phyloP scores from a whole-genome alignment of 2,888 invertebrate genomes.

The Heliconius ethilla region DNA sequence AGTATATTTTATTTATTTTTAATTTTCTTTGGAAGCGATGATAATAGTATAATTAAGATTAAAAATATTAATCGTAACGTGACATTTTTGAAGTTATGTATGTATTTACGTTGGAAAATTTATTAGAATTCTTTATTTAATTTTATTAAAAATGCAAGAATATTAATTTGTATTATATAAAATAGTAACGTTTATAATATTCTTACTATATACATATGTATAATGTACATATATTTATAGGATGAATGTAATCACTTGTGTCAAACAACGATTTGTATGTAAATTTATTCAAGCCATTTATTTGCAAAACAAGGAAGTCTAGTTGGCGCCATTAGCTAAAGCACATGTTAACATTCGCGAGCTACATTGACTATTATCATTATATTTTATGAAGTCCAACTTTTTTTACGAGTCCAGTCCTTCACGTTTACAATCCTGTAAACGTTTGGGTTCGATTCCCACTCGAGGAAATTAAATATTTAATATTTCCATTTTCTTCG shows the following conservation, averaged over 20 bases:
- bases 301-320: constrained; percentile 39
- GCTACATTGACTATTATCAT: constrained; percentile 1
- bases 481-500: background rate
- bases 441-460: background rate
- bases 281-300: constrained; percentile 39
- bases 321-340: constrained; percentile 29
- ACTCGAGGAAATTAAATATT: background rate
- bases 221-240: background rate
- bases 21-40: too few relatives aligned
- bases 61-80: background rate
- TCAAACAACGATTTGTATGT: constrained; percentile 35
- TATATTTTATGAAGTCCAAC: background rate
- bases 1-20: too few relatives aligned
- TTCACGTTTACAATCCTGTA: too few relatives aligned
- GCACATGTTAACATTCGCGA: constrained; percentile 13
- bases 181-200: background rate
- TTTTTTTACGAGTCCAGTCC: background rate
- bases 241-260: constrained; percentile 24
- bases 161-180: background rate
- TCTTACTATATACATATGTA: background rate
- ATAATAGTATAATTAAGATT: background rate
- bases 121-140: too few relatives aligned
- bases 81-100: background rate
- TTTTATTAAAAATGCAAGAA: background rate
- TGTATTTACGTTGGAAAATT: too few relatives aligned